Conservation (phyloP, 2,888 invertebrate genomes). For the Molanna angustata region DNA sequence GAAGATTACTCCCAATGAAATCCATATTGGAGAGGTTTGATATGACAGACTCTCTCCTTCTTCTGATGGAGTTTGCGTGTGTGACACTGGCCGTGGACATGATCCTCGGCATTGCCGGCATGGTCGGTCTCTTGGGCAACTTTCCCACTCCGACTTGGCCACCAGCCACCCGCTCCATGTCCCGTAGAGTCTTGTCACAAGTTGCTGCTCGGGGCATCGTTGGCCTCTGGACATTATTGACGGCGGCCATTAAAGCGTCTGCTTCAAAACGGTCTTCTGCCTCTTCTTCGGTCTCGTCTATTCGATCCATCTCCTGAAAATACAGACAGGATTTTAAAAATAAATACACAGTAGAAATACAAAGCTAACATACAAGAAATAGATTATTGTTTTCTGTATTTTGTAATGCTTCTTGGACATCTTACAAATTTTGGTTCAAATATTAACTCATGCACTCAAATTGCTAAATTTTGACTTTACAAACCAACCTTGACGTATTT, state of each 20-base stretch:
- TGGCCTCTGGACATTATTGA: conserved; percentile 45
- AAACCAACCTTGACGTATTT: no score
- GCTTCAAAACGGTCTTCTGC: conserved; percentile 56
- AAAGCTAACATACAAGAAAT: no score
- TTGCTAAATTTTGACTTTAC: no score
- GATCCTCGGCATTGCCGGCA: conserved; percentile 51
- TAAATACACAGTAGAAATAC: no score
- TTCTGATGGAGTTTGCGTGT: conserved; percentile 45
- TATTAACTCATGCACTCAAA: no score
- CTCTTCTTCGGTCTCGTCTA: conserved; percentile 64
- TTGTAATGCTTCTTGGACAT: no score
- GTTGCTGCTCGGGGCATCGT: conserved; percentile 51
- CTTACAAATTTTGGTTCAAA: no score
- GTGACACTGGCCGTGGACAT: conserved; percentile 50
- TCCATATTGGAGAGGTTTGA: conserved; percentile 72
- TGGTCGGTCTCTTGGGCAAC: conserved; percentile 49
- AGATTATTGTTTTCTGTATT: no score
- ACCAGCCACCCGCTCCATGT: conserved; percentile 40
- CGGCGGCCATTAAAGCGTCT: conserved; percentile 46
- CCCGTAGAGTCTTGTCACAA: conserved; percentile 51
- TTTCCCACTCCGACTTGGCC: conserved; percentile 40
- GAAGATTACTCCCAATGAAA: conserved; percentile 70
- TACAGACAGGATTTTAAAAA: no score
- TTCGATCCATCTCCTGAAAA: conserved; percentile 67
- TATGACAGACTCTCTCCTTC: conserved; percentile 64